A percentile compares a stretch with the other conserved stretches of the same genome.
Evolutionary conservation across 2,113 vertebrate species (phyloP).

Genomic region (Reinhardtius hippoglossoides): DNA sequence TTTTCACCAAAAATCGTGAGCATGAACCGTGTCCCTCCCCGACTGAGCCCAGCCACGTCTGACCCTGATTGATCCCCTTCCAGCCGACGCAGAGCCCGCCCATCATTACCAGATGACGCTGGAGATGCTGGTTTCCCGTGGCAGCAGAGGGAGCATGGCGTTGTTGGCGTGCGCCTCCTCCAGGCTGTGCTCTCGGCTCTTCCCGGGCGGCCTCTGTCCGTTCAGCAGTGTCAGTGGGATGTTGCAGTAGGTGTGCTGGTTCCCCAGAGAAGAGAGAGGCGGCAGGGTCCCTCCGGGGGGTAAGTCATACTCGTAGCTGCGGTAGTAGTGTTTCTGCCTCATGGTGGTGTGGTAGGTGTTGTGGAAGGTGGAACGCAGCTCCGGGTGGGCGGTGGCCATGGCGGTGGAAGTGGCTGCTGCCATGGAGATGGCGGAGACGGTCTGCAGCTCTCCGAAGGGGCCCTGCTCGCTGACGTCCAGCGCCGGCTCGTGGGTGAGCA

Average conservation of each 20-base stretch:
- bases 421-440: slow-evolving; percentile 98
- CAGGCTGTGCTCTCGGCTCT: slow-evolving; percentile 94
- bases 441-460: slow-evolving; percentile 97
- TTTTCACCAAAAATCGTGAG: background rate
- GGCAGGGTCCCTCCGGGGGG: slow-evolving; percentile 95
- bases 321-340: slow-evolving; percentile 99
- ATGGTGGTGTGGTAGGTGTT: slow-evolving; percentile 98
- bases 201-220: slow-evolving; percentile 94
- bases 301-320: slow-evolving; percentile 97
- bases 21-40: slow-evolving; percentile 12
- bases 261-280: slow-evolving; percentile 92
- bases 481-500: slow-evolving; percentile 92
- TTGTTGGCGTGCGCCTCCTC: slow-evolving; percentile 98
- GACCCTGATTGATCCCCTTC: slow-evolving; percentile 63
- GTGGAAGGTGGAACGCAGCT: slow-evolving; percentile 96
- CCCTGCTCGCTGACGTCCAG: slow-evolving; percentile 98
- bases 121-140: slow-evolving; percentile 98
- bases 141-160: slow-evolving; percentile 96
- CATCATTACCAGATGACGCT: slow-evolving; percentile 97
- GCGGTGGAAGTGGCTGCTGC: slow-evolving; percentile 97
- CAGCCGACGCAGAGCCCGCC: slow-evolving; percentile 29
- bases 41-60: slow-evolving; percentile 47
- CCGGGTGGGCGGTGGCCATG: slow-evolving; percentile 96
- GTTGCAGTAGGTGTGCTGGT: slow-evolving; percentile 99
- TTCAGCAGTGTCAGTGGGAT: slow-evolving; percentile 99